Conservation (phyloP, 2,113 vertebrate genomes). For the Morphnarchus princeps region DNA sequence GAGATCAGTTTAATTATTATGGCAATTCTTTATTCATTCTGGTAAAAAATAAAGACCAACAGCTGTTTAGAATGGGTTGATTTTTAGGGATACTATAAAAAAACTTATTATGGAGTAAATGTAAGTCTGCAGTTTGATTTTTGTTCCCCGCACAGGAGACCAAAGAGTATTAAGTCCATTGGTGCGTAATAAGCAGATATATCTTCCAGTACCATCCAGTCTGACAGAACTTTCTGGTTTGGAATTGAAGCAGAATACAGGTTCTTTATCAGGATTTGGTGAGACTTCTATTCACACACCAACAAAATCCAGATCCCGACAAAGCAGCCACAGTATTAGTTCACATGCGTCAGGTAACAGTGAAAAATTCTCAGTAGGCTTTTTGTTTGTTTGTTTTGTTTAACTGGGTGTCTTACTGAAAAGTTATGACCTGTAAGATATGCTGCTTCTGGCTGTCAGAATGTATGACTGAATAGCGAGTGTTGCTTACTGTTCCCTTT, state of each 20-base stretch:
- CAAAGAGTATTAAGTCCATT: slow-evolving; percentile 67
- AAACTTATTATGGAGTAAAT: background rate
- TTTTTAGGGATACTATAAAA: background rate
- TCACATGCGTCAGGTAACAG: slow-evolving; percentile 49
- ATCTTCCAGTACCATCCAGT: slow-evolving; percentile 57
- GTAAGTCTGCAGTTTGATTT: slow-evolving; percentile 1
- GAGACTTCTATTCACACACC: slow-evolving; percentile 55
- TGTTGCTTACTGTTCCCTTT: background rate
- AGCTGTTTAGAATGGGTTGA: background rate
- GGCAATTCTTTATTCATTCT: background rate
- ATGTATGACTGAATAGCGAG: background rate
- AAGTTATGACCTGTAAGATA: background rate
- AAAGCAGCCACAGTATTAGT: slow-evolving; percentile 53
- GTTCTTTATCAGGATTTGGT: slow-evolving; percentile 57
- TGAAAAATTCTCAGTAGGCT: background rate
- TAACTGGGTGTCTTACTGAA: background rate
- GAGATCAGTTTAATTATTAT: background rate
- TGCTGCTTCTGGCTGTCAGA: background rate
- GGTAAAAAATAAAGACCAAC: background rate
- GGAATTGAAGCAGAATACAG: slow-evolving; percentile 57
- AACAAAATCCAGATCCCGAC: slow-evolving; percentile 63
- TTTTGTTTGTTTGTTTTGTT: too few species aligned
- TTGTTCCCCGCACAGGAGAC: slow-evolving; percentile 50
- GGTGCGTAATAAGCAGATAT: slow-evolving; percentile 59
- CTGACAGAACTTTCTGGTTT: slow-evolving; percentile 61